Evolutionary conservation across 1,140 invertebrate species (phyloP), one percentile per base, ranked within the genome.

Genomic region (Apocrypta bakeri): DNA sequence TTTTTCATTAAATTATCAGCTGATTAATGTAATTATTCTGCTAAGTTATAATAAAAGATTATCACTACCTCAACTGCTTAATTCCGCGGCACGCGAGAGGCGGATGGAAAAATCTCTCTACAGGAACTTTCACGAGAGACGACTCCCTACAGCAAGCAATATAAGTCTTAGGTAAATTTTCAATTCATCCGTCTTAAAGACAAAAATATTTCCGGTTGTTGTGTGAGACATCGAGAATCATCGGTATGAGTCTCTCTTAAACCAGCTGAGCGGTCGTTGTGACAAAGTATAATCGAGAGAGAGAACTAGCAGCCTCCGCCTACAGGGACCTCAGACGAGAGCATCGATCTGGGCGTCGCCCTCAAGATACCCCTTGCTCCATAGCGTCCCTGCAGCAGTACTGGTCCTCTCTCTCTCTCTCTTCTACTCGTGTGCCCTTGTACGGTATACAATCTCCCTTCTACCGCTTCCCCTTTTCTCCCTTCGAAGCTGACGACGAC

Each of bases 331-430:
- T 88, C 88, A 89, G 88, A 89, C 87, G 87, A 85, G 85, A 88
- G 87, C 88, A 89, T 89, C 88, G 88, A 89, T 89, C 88, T 89
- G 88, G 88, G 88, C 88, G 88, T 89, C 88, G 88, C 87, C 88
- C 88, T 89, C 88, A 88, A 89, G 88, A 87, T 85, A 85, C 84
- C 87, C 86, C 56, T 56, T 31, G 63, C 63, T n/a, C 42, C 63
- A 64, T 33, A 25, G n/a, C 75, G 40, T 48, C 31, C 74, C 27
- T 14, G n/a, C 76, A 56, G 48, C 48, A 56, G 48, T 17, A 56
- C 48, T 56, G 48, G 17, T 56, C 64, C 85, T 82, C 71, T 73
- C 78, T 75, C 74, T 14, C 29, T 42, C 72, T 56, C 64, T 56
- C 25, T 64, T 40, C n/a, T 79, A 11, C 82, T 56, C 40, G 40